Conservation (phyloP, 2,797 vertebrate genomes). For the Rhyacichthys aspro region DNA sequence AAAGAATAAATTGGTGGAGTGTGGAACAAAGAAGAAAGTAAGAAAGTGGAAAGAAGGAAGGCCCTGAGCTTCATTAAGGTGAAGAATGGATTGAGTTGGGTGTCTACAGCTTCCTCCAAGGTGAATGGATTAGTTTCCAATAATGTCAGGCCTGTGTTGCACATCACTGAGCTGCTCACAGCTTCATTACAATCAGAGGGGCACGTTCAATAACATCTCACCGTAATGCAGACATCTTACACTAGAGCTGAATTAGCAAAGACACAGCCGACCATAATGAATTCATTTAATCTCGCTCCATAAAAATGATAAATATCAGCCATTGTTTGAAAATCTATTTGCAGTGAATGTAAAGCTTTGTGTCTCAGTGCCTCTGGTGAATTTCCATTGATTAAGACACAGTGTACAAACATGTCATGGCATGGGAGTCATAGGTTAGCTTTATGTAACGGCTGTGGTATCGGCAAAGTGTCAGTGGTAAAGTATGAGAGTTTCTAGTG, state of each 20-base stretch:
- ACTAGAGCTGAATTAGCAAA: slow-evolving; percentile 1
- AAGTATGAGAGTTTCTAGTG: not conserved
- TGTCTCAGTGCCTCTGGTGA: not conserved
- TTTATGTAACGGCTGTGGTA: not conserved
- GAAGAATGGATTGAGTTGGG: slow-evolving; percentile 12
- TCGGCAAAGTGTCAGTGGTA: not conserved
- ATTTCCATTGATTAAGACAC: slow-evolving; percentile 1
- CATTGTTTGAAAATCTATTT: slow-evolving; percentile 9
- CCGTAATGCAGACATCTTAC: slow-evolving; percentile 3
- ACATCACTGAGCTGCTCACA: slow-evolving; percentile 32
- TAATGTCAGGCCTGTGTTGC: slow-evolving; percentile 58
- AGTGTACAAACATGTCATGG: not conserved
- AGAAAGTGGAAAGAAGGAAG: not conserved
- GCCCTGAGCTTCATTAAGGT: slow-evolving; percentile 5
- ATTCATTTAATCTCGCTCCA: slow-evolving; percentile 6
- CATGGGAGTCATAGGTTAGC: slow-evolving; percentile 5
- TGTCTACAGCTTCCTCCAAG: slow-evolving; percentile 31
- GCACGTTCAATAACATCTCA: not conserved
- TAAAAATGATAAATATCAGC: slow-evolving; percentile 9
- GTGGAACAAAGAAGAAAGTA: not conserved
- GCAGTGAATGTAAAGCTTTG: not conserved
- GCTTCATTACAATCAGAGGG: slow-evolving; percentile 23
- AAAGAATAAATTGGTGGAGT: not conserved
- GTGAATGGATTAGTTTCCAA: slow-evolving; percentile 66
- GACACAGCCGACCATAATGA: slow-evolving; percentile 4